These are phyloP conservation scores for Dendrolimus houi DNA, from an alignment of 2,888 invertebrate genomes.

Conservation along the genomic window DNA sequence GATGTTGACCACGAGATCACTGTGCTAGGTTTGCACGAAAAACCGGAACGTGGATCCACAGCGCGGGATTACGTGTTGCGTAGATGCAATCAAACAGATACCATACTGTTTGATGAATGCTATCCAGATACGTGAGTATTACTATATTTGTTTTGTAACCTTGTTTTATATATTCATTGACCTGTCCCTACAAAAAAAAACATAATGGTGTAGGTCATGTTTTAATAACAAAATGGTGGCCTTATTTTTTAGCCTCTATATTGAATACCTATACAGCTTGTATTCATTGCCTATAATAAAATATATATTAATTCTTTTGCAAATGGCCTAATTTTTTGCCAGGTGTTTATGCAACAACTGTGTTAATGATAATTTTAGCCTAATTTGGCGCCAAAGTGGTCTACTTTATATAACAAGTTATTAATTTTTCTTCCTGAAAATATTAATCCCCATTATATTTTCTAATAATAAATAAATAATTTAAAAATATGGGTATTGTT, in stretches of 20 bases:
- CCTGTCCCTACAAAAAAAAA: conserved; percentile 3
- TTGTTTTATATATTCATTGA: conserved; percentile 1
- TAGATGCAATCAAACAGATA: conserved; percentile 80
- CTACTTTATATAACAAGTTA: not conserved
- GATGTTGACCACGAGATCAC: conserved; percentile 62
- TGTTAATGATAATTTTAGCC: not conserved
- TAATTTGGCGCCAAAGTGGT: not conserved
- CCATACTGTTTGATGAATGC: conserved; percentile 79
- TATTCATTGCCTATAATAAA: not conserved
- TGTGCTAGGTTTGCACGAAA: conserved; percentile 60
- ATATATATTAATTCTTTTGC: not conserved
- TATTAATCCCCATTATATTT: too few relatives aligned
- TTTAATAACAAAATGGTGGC: conserved; percentile 27
- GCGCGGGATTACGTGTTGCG: conserved; percentile 75
- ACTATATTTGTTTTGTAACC: not conserved
- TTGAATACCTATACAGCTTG: not conserved
- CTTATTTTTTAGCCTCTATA: conserved; percentile 16
- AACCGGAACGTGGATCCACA: conserved; percentile 45
- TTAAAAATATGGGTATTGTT: too few relatives aligned
- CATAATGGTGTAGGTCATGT: conserved; percentile 33
- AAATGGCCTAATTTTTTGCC: not conserved
- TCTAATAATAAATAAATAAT: too few relatives aligned
- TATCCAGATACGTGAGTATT: conserved; percentile 79
- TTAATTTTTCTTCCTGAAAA: too few relatives aligned
- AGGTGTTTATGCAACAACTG: not conserved